phyloP scores from a whole-genome alignment of 2,113 vertebrate species.

The Oryzias woworae region DNA sequence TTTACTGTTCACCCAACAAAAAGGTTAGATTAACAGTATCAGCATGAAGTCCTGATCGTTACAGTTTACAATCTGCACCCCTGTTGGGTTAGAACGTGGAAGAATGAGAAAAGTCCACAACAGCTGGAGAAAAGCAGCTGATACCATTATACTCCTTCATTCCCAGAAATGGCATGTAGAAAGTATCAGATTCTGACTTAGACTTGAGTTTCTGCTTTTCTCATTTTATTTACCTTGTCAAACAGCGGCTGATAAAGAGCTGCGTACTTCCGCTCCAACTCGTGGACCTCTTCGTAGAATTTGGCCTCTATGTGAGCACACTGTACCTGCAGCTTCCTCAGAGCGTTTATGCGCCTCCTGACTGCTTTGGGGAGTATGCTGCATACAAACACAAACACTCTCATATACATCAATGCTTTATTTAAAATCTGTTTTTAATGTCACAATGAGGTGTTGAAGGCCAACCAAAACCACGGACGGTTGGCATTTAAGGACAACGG shows the following conservation, averaged over 20 bases:
- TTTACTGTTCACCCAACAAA: conserved; percentile 70
- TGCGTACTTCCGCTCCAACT: conserved; percentile 94
- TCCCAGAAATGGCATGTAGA: too few relatives aligned
- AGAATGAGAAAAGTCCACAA: too few relatives aligned
- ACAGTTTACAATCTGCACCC: conserved; percentile 41
- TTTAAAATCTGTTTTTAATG: too few relatives aligned
- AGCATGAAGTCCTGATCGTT: conserved; percentile 51
- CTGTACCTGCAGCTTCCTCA: conserved; percentile 95
- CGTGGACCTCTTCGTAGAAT: conserved; percentile 98
- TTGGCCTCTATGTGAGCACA: conserved; percentile 95
- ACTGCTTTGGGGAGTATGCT: conserved; percentile 94
- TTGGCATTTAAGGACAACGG: too few relatives aligned
- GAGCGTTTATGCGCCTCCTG: conserved; percentile 91
- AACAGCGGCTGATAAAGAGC: conserved; percentile 92
- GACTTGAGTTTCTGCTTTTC: background rate
- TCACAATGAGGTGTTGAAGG: too few relatives aligned
- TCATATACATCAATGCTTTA: too few relatives aligned
- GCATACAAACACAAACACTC: conserved; percentile 6
- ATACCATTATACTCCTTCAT: too few relatives aligned
- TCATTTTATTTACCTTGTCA: conserved; percentile 83
- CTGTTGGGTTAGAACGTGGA: too few relatives aligned
- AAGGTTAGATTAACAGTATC: conserved; percentile 56
- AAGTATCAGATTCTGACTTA: too few relatives aligned
- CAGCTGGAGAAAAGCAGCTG: too few relatives aligned
- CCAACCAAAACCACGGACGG: too few relatives aligned